A percentile compares a stretch with the other conserved stretches of the same genome.
These are phyloP conservation scores for Aphis gossypii DNA, from an alignment of 1,140 invertebrate species.

Conservation along the genomic window DNA sequence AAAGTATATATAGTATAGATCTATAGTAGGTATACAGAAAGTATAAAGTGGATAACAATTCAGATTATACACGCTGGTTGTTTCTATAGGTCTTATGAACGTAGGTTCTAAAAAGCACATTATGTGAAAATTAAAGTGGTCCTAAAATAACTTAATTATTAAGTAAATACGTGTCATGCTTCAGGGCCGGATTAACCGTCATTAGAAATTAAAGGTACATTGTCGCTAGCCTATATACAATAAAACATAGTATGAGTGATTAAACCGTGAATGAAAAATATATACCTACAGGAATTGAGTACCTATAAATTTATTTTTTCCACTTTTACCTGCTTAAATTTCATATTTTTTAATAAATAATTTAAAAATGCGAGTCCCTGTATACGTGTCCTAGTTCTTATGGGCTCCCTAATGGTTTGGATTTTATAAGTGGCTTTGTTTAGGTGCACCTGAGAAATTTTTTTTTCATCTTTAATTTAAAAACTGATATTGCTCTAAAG, in stretches of 20 bases:
- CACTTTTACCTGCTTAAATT: too few species aligned
- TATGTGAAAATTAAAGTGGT: neutral
- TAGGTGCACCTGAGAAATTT: too few species aligned
- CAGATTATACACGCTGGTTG: neutral
- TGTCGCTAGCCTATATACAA: neutral
- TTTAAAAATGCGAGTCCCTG: too few species aligned
- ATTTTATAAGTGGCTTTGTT: too few species aligned
- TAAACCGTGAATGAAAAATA: neutral
- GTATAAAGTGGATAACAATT: neutral
- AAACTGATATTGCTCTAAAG: too few species aligned
- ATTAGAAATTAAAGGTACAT: neutral
- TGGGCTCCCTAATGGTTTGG: too few species aligned
- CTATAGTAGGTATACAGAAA: too few species aligned
- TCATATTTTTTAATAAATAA: too few species aligned
- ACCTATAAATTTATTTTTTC: too few species aligned
- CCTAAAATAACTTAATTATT: neutral
- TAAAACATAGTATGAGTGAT: neutral
- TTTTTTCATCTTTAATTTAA: too few species aligned
- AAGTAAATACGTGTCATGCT: neutral
- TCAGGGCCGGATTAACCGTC: neutral
- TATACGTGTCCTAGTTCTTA: too few species aligned
- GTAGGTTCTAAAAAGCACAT: neutral
- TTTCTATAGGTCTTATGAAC: neutral
- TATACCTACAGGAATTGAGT: neutral
- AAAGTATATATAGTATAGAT: neutral